These are phyloP conservation scores for Parambassis ranga DNA, from an alignment of 2,797 vertebrate species.

Conservation along the genomic window DNA sequence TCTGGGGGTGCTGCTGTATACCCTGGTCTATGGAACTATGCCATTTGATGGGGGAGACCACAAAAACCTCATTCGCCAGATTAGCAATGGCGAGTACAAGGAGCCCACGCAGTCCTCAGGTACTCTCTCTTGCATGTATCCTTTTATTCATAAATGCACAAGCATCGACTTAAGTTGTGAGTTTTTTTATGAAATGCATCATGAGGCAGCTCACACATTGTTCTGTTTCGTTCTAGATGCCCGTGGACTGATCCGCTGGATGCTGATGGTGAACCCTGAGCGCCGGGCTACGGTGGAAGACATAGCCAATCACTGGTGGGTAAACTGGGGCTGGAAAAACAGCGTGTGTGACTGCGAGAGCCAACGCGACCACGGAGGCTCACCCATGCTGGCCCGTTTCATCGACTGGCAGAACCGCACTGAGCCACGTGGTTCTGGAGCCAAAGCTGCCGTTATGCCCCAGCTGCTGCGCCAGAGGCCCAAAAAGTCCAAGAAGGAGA, in stretches of 20 bases:
- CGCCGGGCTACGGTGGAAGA: slow-evolving; percentile 96
- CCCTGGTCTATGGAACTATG: slow-evolving; percentile 98
- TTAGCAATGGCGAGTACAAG: slow-evolving; percentile 98
- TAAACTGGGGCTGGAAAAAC: slow-evolving; percentile 98
- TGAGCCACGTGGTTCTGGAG: slow-evolving; percentile 83
- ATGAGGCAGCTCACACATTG: background rate
- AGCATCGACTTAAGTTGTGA: no score
- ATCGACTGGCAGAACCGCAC: slow-evolving; percentile 98
- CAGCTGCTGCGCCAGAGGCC: slow-evolving; percentile 88
- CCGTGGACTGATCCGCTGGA: slow-evolving; percentile 97
- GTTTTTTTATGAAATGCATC: background rate
- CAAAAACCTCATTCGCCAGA: slow-evolving; percentile 98
- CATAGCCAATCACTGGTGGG: slow-evolving; percentile 99
- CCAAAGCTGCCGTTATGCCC: slow-evolving; percentile 80
- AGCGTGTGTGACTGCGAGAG: slow-evolving; percentile 96
- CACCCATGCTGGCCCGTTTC: slow-evolving; percentile 92
- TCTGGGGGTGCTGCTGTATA: slow-evolving; percentile 97
- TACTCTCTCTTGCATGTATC: slow-evolving; percentile 56
- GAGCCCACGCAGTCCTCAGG: slow-evolving; percentile 99
- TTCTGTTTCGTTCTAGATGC: slow-evolving; percentile 83
- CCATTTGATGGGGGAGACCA: slow-evolving; percentile 98
- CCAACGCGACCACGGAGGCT: slow-evolving; percentile 85
- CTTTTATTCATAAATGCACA: no score
- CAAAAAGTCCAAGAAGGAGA: slow-evolving; percentile 97
- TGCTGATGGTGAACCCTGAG: slow-evolving; percentile 99